These are phyloP conservation scores for Rhombomys opimus DNA, from an alignment of 2,113 vertebrate genomes.

Conservation along the genomic window DNA sequence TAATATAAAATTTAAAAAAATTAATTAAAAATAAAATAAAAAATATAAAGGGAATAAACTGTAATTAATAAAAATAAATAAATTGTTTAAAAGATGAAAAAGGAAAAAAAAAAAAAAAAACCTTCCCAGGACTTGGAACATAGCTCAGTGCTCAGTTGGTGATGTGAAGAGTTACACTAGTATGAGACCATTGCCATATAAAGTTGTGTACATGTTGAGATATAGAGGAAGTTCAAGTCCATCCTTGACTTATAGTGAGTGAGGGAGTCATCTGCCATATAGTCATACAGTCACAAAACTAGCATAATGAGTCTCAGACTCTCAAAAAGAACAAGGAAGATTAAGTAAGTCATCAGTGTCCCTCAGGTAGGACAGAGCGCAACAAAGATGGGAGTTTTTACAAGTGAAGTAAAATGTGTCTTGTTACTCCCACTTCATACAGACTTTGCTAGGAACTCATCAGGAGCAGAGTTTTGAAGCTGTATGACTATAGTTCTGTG, in stretches of 20 bases:
- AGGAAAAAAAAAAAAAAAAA: no score
- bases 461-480: not conserved
- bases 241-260: not conserved
- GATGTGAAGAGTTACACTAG: not conserved
- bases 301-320: not conserved
- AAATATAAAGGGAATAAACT: not conserved
- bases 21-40: no score
- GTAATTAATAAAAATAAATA: not conserved
- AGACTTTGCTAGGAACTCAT: fast-evolving
- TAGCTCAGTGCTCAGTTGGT: not conserved
- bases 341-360: not conserved
- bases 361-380: no score
- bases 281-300: not conserved
- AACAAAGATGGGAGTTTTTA: not conserved
- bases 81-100: not conserved
- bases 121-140: not conserved
- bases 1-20: no score
- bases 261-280: not conserved
- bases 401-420: not conserved
- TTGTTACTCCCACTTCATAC: not conserved
- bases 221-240: not conserved
- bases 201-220: not conserved
- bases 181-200: not conserved
- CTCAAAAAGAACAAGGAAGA: not conserved
- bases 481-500: not conserved